A percentile compares a stretch with the other conserved stretches of the same genome.
Conservation (phyloP, 2,888 invertebrate species). For the Busseola fusca region DNA sequence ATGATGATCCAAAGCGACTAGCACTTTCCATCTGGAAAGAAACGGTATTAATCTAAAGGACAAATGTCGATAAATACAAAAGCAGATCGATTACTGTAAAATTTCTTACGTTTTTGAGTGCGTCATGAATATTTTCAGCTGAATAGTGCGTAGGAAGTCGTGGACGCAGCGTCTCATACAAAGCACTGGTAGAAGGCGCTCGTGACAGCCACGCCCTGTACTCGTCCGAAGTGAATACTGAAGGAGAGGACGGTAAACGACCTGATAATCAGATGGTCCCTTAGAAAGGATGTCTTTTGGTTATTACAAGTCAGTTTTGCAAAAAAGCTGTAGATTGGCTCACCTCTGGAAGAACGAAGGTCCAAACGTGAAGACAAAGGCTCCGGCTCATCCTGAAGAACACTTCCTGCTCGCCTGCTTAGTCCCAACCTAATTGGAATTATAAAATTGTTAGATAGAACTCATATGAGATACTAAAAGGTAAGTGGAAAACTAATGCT, state of each 20-base stretch:
- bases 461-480: neutral
- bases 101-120: constrained; percentile 93
- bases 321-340: constrained; percentile 1
- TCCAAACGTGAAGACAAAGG: constrained; percentile 85
- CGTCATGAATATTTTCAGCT: constrained; percentile 96
- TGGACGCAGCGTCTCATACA: constrained; percentile 96
- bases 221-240: constrained; percentile 96
- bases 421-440: constrained; percentile 77
- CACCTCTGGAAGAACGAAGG: constrained; percentile 87
- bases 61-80: neutral
- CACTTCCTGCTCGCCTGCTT: constrained; percentile 82
- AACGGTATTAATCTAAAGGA: constrained; percentile 13
- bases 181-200: constrained; percentile 96
- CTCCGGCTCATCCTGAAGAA: constrained; percentile 86
- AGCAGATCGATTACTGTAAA: constrained; percentile 4
- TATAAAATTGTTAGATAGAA: constrained; percentile 29
- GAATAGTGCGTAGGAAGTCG: constrained; percentile 94
- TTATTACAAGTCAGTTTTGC: neutral
- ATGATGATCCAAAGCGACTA: constrained; percentile 90
- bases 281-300: constrained; percentile 25
- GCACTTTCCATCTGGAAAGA: constrained; percentile 86
- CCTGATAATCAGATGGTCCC: constrained; percentile 70
- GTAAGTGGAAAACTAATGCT: constrained; percentile 49
- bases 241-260: constrained; percentile 84
- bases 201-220: constrained; percentile 97